phyloP scores from a whole-genome alignment of 2,113 vertebrate species.

The Dipodomys spectabilis region DNA sequence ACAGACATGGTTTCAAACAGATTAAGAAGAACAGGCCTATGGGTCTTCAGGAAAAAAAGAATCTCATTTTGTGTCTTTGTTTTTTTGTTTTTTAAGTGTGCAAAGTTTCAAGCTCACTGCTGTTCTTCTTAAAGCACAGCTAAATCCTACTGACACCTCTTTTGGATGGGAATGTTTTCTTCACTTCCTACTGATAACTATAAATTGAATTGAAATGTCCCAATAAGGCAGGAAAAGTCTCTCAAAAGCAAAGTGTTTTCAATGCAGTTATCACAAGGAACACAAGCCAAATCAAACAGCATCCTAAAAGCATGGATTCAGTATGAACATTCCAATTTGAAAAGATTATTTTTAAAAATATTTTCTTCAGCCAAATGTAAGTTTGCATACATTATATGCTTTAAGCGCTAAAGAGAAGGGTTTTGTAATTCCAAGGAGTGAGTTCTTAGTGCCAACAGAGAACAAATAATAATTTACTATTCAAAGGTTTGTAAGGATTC shows the following conservation, averaged over 20 bases:
- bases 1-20: constrained; percentile 26
- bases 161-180: constrained; percentile 66
- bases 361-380: constrained; percentile 75
- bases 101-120: constrained; percentile 65
- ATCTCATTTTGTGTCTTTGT: neutral
- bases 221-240: constrained; percentile 76
- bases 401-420: constrained; percentile 69
- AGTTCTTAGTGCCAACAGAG: constrained; percentile 57
- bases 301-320: constrained; percentile 73
- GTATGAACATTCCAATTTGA: constrained; percentile 79
- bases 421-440: constrained; percentile 72
- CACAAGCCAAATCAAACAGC: constrained; percentile 79
- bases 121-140: constrained; percentile 71
- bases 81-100: neutral
- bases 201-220: constrained; percentile 76
- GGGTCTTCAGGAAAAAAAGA: neutral
- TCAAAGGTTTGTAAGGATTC: constrained; percentile 37
- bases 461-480: constrained; percentile 61
- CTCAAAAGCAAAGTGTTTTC: constrained; percentile 80
- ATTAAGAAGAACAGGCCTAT: neutral
- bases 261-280: constrained; percentile 75
- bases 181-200: constrained; percentile 68
- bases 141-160: constrained; percentile 68
- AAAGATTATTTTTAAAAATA: constrained; percentile 80
- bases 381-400: constrained; percentile 79